Conservation (phyloP, 2,888 invertebrate species). For the Melieria omissa region DNA sequence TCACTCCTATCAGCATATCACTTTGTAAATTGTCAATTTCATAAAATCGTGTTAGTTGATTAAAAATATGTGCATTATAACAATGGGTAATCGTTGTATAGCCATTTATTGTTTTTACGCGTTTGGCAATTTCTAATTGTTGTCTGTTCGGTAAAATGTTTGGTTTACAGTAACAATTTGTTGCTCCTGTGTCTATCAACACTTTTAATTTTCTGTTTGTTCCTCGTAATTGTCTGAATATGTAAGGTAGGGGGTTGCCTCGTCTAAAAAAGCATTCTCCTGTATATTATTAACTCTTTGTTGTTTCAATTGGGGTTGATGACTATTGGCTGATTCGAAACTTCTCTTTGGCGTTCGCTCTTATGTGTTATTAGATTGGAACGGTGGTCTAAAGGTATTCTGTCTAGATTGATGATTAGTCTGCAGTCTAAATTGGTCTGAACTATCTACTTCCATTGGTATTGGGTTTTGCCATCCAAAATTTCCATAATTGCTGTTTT, state of each 20-base stretch:
- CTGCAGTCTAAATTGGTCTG: too few relatives aligned
- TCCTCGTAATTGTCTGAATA: constrained; percentile 15
- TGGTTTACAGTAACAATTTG: too few relatives aligned
- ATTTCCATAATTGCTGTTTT: too few relatives aligned
- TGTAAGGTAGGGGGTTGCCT: constrained; percentile 11
- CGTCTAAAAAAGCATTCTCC: constrained; percentile 22
- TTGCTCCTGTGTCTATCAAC: too few relatives aligned
- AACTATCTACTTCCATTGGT: too few relatives aligned
- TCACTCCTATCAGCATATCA: too few relatives aligned
- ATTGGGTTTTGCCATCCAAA: too few relatives aligned
- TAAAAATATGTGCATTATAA: neutral
- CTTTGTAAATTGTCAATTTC: neutral
- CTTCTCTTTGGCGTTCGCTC: too few relatives aligned
- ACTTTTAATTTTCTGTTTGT: neutral
- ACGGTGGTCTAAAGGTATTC: too few relatives aligned
- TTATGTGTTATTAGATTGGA: too few relatives aligned
- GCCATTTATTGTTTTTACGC: constrained; percentile 12
- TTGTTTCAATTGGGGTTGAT: constrained; percentile 11
- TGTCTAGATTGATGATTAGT: too few relatives aligned
- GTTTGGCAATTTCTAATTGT: constrained; percentile 11
- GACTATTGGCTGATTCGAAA: neutral
- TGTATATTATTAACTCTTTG: constrained; percentile 25
- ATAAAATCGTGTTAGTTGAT: constrained; percentile 11
- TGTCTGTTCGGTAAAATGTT: neutral
- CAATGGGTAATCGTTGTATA: constrained; percentile 12